Conservation (phyloP, 2,113 vertebrate genomes). For the Equus quagga region DNA sequence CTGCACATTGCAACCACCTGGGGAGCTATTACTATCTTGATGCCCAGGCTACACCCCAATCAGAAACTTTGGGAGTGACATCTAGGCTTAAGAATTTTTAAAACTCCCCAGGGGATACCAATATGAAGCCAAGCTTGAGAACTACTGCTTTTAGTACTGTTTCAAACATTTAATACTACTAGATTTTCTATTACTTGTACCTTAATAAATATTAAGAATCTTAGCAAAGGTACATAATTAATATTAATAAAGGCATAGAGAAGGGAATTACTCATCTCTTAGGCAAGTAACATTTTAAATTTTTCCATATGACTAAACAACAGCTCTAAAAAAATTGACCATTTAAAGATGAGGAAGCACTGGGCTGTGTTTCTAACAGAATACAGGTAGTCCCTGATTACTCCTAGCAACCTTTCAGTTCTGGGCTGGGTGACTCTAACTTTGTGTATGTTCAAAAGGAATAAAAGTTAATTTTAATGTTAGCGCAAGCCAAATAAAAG, state of each 20-base stretch:
- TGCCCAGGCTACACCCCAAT: not conserved
- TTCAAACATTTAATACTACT: conserved; percentile 34
- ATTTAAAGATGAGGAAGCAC: not conserved
- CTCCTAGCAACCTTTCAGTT: not conserved
- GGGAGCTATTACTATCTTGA: not conserved
- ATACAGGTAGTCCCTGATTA: not conserved
- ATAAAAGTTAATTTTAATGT: not conserved
- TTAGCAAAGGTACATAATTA: not conserved
- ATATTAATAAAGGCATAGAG: not conserved
- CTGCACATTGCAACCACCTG: conserved; percentile 13
- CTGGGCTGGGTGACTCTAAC: not conserved
- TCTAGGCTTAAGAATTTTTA: not conserved
- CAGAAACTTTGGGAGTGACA: not conserved
- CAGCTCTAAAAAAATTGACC: not conserved
- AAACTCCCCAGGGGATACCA: not conserved
- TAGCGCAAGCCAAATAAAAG: not conserved
- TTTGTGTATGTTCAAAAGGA: not conserved
- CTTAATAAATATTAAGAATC: not conserved
- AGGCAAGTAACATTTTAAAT: not conserved
- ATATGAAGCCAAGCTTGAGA: conserved; percentile 20
- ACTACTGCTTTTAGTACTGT: not conserved
- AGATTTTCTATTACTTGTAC: not conserved
- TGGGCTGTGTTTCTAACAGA: not conserved
- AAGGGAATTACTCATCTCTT: not conserved
- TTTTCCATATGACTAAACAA: not conserved